Base-by-base conservation (phyloP, 2,797 vertebrate species). In the Bryconaethiops microstoma region DNA sequence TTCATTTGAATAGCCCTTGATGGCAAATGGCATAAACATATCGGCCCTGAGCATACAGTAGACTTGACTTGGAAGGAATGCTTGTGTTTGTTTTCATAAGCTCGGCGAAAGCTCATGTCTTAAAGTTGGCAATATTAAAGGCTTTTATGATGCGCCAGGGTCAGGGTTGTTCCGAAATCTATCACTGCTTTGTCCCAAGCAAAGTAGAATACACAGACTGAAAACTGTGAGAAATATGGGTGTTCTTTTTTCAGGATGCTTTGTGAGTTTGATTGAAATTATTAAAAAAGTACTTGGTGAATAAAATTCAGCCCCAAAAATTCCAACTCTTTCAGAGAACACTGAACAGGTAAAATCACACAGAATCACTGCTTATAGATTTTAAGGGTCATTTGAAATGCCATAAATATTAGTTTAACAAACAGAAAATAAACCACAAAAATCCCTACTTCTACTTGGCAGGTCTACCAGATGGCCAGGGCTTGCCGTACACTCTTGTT, bases 311-410 rank as follows among this genome's bases (percentile, higher is more conserved):
- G 83, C 85, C 71, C 91, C 95, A 92, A 92, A 90, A 89, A 87
- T 85, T 90, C 94, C 93, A 90, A 91, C 92, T 89, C 77, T 91
- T 75, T 82, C 78, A 70, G 23, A 88, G 90, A 90, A 90, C 86
- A 81, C 87, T 87, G 87, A 89, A 84, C 86, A 89, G 90, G 89
- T 92, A 92, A 88, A 93, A 89, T 93, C 95, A 95, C 94, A 94
- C 91, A 92, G 91, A 10, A 10, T 45, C 42, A 45, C 42, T 45
- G 42, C 6, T 45, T 50, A 12, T 13, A 50, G 8, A 96, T 94
- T 93, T 92, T 92, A 88, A 81, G 75, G 63, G 71, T 14, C 3
- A 35, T 64, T 17, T 23, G 14, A 52, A 70, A 13, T 59, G 17
- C 21, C n/a, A 14, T 74, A 40, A 29, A 45, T 14, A 35, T 14